Evolutionary conservation across 2,888 invertebrate species (phyloP).

Genomic region (Tiliacea citrago): DNA sequence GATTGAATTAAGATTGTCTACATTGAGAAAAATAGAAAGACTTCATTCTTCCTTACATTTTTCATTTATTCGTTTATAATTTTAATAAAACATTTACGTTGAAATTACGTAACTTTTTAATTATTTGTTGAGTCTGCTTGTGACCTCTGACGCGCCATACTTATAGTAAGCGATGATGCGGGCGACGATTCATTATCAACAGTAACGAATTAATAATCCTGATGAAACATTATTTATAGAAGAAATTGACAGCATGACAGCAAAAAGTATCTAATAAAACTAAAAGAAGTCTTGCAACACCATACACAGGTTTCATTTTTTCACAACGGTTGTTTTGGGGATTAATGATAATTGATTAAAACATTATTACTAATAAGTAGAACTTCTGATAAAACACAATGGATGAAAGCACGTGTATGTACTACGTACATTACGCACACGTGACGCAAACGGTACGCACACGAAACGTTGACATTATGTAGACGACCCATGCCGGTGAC

Average conservation of each 20-base stretch:
- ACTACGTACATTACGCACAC: constrained; percentile 28
- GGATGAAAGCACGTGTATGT: constrained; percentile 52
- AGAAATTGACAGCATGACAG: background rate
- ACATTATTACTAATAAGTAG: background rate
- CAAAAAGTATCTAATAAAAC: constrained; percentile 1
- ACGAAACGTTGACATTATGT: constrained; percentile 19
- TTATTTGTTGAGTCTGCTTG: background rate
- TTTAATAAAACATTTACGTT: background rate
- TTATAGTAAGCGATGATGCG: too few relatives aligned
- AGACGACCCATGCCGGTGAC: background rate
- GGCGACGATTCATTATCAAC: background rate
- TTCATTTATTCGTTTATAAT: background rate
- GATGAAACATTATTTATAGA: background rate
- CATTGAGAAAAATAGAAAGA: background rate
- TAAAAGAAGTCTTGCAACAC: background rate
- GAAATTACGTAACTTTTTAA: background rate
- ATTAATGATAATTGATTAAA: background rate
- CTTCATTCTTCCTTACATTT: background rate
- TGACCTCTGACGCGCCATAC: background rate
- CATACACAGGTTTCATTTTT: background rate
- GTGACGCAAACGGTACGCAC: constrained; percentile 34
- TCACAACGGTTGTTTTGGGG: background rate
- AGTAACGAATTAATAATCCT: background rate
- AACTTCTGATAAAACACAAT: constrained; percentile 72
- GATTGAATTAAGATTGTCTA: background rate